Evolutionary conservation across 2,113 vertebrate species (phyloP), one percentile per base, ranked within the genome.

Genomic region (Rutilus rutilus): DNA sequence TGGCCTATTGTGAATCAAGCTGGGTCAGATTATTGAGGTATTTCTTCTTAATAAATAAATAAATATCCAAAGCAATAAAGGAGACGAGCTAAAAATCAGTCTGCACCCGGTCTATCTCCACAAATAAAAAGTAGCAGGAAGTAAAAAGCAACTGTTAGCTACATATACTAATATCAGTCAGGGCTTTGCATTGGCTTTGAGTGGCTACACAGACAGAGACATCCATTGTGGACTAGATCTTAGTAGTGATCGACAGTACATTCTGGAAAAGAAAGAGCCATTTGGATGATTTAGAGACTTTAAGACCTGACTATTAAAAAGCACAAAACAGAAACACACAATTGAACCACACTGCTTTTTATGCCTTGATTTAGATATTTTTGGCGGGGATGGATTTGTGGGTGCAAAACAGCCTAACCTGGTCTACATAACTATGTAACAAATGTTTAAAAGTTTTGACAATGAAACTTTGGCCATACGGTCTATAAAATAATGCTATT

Each of bases 141-240:
- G 75, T 52, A 77, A 65, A 86, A 82, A 89, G 88, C 83, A 89
- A 92, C 88, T 93, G 94, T 93, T 97, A 98, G 95, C 94, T 91
- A 25, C 47, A 81, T 86, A 86, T 87, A 86, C 73, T 74, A 84
- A 80, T 91, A 82, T 90, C 90, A 60, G 90, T 87, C 86, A 90
- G 90, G 85, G 54, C 78, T 90, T 88, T 90, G 90, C 89, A 92
- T 86, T 86, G 94, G 91, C 89, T 91, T 88, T 89, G 85, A 86
- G 71, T 80, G 33, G 5, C 88, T 94, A 91, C 21, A 87, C 81
- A 89, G 50, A 57, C 21, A 39, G 69, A 80, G 78, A 89, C 69
- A 85, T 92, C 95, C 97, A 98, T 98, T 88, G 89, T 93, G 93
- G 30, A 88, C 39, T 50, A 91, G 85, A 89, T 73, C 86, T 87